Evolutionary conservation across 2,113 vertebrate species (phyloP).

Genomic region (Cyphomyrus plagiostoma): DNA sequence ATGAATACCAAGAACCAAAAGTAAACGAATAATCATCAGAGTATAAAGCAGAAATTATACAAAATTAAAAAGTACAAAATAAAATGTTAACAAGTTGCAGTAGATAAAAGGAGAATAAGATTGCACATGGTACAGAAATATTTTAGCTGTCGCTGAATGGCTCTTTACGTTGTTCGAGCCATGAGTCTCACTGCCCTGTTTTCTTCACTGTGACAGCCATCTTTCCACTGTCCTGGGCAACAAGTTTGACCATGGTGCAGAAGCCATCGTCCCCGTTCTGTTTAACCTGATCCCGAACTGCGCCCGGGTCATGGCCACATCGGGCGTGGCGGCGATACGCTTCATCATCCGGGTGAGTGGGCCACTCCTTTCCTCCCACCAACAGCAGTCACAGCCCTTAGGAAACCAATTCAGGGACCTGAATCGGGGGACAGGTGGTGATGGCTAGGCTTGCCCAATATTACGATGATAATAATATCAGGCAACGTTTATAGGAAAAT

Average conservation of each 20-base stretch:
- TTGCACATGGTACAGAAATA: neutral
- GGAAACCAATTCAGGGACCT: neutral
- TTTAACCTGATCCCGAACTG: slow-evolving; percentile 89
- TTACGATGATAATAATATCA: neutral
- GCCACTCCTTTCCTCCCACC: neutral
- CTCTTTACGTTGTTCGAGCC: neutral
- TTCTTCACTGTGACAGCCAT: slow-evolving; percentile 58
- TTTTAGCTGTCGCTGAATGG: neutral
- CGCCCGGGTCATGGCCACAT: slow-evolving; percentile 91
- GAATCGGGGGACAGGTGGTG: neutral
- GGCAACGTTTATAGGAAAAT: neutral
- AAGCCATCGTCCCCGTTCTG: slow-evolving; percentile 82
- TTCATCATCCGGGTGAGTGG: slow-evolving; percentile 81
- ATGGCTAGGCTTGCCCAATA: neutral
- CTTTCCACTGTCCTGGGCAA: slow-evolving; percentile 80
- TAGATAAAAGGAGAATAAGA: neutral
- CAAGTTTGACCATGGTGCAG: slow-evolving; percentile 88
- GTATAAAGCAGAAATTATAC: neutral
- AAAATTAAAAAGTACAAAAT: too few species aligned
- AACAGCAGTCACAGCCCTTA: neutral
- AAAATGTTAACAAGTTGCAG: neutral
- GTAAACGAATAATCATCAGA: neutral
- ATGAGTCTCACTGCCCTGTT: neutral
- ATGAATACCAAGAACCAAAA: neutral
- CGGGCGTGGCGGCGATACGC: slow-evolving; percentile 78